These are phyloP conservation scores for Clistopyga incitator DNA, from an alignment of 2,888 invertebrate genomes.

Conservation along the genomic window DNA sequence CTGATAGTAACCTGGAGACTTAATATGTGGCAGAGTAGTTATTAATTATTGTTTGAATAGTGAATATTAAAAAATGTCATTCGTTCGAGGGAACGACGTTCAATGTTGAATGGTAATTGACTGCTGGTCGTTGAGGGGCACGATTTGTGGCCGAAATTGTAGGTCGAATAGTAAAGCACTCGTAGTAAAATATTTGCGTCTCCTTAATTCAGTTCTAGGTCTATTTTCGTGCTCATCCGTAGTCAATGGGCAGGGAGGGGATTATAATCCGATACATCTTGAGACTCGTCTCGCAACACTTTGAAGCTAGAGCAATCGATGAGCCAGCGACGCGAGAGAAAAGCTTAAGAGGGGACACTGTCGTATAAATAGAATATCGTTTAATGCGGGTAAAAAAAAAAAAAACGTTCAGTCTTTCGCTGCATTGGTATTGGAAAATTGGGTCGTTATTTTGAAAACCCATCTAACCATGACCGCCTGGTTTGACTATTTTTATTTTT, in stretches of 20 bases:
- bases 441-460: neutral
- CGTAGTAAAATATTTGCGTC: conserved; percentile 4
- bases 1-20: too few relatives aligned
- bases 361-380: neutral
- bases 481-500: neutral
- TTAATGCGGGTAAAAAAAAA: neutral
- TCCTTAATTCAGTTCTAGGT: neutral
- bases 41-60: neutral
- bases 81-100: neutral
- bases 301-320: neutral
- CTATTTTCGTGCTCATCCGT: neutral
- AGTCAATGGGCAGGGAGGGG: neutral
- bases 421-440: neutral
- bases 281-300: neutral
- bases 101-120: neutral
- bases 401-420: neutral
- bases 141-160: neutral
- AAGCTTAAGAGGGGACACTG: neutral
- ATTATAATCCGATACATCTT: conserved; percentile 15
- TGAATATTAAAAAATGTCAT: neutral
- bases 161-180: neutral
- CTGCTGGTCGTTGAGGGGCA: neutral
- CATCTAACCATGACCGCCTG: neutral
- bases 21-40: too few relatives aligned
- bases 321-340: neutral